Evolutionary conservation across 2,888 invertebrate species (phyloP).

Genomic region (Eretmocerus hayati): DNA sequence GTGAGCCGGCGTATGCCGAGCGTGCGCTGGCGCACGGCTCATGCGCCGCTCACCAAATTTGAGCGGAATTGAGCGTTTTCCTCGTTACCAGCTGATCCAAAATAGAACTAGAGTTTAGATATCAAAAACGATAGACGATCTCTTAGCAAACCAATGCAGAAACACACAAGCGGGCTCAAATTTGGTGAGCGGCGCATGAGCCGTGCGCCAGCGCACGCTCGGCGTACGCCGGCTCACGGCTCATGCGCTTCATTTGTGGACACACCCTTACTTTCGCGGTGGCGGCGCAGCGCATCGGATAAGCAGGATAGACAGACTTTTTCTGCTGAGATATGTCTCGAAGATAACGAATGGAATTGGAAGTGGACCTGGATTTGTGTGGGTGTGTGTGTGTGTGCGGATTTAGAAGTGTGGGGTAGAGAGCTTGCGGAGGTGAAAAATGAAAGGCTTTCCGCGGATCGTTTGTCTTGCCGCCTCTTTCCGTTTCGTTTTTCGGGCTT

Average conservation of each 20-base stretch:
- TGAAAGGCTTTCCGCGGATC: constrained; percentile 18
- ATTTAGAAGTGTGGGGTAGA: not conserved
- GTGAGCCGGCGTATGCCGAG: too few relatives aligned
- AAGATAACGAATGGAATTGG: constrained; percentile 14
- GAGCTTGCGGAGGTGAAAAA: not conserved
- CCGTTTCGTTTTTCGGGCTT: not conserved
- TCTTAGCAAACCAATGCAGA: too few relatives aligned
- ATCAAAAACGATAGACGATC: too few relatives aligned
- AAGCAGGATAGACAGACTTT: not conserved
- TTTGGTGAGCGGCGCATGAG: not conserved
- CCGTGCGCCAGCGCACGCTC: not conserved
- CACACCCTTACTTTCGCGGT: not conserved
- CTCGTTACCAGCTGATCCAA: too few relatives aligned
- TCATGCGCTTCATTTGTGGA: not conserved
- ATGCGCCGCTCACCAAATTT: too few relatives aligned
- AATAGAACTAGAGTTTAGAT: too few relatives aligned
- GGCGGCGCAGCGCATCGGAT: not conserved
- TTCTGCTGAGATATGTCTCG: constrained; percentile 12
- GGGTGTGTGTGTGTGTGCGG: too few relatives aligned
- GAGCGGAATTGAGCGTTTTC: too few relatives aligned
- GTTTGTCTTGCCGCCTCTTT: constrained; percentile 10
- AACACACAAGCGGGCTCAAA: too few relatives aligned
- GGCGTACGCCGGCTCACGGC: not conserved
- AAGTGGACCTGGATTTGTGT: too few relatives aligned
- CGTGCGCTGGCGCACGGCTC: too few relatives aligned